Percentiles rank a stretch among this genome's conserved stretches.
These are phyloP conservation scores for Percopsis omiscomaycus DNA, from an alignment of 2,797 vertebrate genomes.

Conservation along the genomic window DNA sequence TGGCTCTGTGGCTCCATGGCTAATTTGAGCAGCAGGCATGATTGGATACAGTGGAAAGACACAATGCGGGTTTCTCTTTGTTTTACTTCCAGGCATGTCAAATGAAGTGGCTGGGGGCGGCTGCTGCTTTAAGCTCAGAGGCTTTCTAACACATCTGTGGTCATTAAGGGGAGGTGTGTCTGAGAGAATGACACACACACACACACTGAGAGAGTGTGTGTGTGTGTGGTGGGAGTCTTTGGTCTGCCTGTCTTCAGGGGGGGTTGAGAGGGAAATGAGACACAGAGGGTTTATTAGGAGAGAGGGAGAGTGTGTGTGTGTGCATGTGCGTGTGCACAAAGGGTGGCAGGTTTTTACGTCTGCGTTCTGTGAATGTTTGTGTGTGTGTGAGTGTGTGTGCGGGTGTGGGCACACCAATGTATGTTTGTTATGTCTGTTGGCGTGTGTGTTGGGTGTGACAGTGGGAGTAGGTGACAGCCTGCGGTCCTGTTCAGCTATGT, in stretches of 20 bases:
- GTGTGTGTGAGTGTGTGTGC: neutral
- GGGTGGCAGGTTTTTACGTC: too few relatives aligned
- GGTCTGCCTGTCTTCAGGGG: conserved; percentile 65
- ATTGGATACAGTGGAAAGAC: conserved; percentile 66
- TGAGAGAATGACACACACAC: conserved; percentile 39
- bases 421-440: neutral
- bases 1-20: conserved; percentile 33
- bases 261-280: conserved; percentile 59
- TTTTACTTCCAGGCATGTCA: conserved; percentile 67
- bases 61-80: conserved; percentile 67
- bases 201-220: conserved; percentile 26
- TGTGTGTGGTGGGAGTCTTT: conserved; percentile 46
- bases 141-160: conserved; percentile 62
- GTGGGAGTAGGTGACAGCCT: neutral
- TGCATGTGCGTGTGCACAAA: conserved; percentile 25
- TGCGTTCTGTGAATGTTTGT: neutral
- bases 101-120: conserved; percentile 59
- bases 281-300: conserved; percentile 57
- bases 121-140: conserved; percentile 53
- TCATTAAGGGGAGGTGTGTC: conserved; percentile 63
- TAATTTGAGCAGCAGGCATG: conserved; percentile 66
- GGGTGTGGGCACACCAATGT: neutral
- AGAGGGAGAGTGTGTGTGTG: conserved; percentile 32
- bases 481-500: too few relatives aligned
- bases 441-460: neutral